phyloP scores from a whole-genome alignment of 2,888 invertebrate species.

The Temnothorax unifasciatus region DNA sequence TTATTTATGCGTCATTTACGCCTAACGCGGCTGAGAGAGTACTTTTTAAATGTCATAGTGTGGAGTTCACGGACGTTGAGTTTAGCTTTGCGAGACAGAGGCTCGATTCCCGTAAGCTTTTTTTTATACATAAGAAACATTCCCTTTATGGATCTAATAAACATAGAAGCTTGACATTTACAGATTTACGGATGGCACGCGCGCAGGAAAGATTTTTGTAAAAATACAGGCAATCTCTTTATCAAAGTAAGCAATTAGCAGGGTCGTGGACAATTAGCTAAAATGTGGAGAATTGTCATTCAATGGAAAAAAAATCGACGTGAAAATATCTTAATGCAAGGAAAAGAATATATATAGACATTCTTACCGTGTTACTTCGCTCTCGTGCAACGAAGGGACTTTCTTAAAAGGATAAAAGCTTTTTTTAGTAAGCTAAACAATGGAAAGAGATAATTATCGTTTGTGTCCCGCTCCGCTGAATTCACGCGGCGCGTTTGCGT shows the following conservation, averaged over 20 bases:
- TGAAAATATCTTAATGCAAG: background rate
- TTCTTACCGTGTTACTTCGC: background rate
- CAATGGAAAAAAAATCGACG: background rate
- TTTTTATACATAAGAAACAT: conserved; percentile 40
- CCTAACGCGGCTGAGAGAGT: conserved; percentile 5
- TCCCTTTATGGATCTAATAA: conserved; percentile 39
- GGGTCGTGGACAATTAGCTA: background rate
- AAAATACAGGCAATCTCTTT: background rate
- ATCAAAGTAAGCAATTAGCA: background rate
- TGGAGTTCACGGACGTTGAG: conserved; percentile 44
- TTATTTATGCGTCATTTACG: conserved; percentile 39
- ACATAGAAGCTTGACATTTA: conserved; percentile 55
- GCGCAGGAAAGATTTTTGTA: conserved; percentile 26
- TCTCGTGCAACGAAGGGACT: background rate
- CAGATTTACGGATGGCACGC: conserved; percentile 26
- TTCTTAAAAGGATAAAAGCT: background rate
- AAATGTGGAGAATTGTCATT: background rate
- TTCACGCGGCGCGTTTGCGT: background rate
- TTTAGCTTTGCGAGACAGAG: conserved; percentile 26
- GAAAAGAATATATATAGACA: too few species aligned
- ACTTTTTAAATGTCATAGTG: conserved; percentile 52
- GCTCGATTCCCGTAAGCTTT: conserved; percentile 14
- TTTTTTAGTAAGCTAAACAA: background rate
- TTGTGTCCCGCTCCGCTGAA: too few species aligned
- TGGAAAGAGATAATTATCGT: conserved; percentile 1